Percentiles rank a stretch among this genome's conserved stretches.
Evolutionary conservation across 1,140 invertebrate species (phyloP).

Genomic region (Anagrus nilaparvatae): DNA sequence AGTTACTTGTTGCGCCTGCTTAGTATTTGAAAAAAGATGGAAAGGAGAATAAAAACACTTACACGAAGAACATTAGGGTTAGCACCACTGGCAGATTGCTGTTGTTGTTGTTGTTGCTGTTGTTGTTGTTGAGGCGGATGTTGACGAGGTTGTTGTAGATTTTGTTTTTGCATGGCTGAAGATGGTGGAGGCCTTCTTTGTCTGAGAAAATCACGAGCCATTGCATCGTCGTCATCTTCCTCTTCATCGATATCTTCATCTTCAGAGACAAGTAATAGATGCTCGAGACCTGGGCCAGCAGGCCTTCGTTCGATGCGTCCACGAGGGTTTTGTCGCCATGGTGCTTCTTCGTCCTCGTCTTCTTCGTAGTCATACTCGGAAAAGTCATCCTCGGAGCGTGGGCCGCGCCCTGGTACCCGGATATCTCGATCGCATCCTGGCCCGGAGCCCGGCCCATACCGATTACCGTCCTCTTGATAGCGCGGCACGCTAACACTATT

Average conservation of each 20-base stretch:
- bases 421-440: constrained; percentile 34
- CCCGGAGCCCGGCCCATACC: constrained; percentile 25
- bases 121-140: not conserved
- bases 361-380: constrained; percentile 33
- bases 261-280: constrained; percentile 37
- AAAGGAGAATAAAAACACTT: too few relatives aligned
- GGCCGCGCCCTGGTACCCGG: constrained; percentile 21
- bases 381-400: constrained; percentile 29
- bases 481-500: constrained; percentile 23
- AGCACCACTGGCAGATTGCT: too few relatives aligned
- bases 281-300: constrained; percentile 30
- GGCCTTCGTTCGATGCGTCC: too few relatives aligned
- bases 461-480: constrained; percentile 26
- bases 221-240: constrained; percentile 35
- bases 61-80: too few relatives aligned
- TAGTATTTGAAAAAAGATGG: too few relatives aligned
- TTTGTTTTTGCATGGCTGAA: constrained; percentile 7
- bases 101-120: not conserved
- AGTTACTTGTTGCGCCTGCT: too few relatives aligned
- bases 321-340: too few relatives aligned
- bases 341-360: too few relatives aligned
- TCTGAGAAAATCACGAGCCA: constrained; percentile 29
- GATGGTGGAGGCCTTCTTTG: constrained; percentile 12
- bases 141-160: constrained; percentile 3
- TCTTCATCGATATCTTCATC: constrained; percentile 32